phyloP scores from a whole-genome alignment of 2,797 vertebrate species.

The Lindbergichthys nudifrons region DNA sequence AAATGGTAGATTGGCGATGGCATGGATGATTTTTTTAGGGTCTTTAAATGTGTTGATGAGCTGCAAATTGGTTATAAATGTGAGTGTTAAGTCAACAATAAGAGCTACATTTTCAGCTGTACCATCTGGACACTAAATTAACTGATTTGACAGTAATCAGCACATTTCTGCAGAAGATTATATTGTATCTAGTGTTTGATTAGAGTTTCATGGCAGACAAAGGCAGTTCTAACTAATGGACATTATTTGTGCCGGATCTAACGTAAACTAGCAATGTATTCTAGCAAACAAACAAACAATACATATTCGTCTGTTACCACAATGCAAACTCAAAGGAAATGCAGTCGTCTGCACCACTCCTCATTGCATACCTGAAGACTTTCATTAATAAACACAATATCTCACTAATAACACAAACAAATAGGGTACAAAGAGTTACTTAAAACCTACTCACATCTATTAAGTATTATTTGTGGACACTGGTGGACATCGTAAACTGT shows the following conservation, averaged over 20 bases:
- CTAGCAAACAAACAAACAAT: too few species aligned
- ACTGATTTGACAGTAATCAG: neutral
- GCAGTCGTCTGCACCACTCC: neutral
- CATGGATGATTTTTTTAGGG: neutral
- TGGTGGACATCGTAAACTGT: too few species aligned
- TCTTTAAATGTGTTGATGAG: too few species aligned
- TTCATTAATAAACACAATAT: neutral
- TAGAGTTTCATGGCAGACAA: neutral
- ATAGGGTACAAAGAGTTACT: neutral
- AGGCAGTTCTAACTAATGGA: neutral
- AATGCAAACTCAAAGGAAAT: neutral
- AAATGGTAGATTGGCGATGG: neutral
- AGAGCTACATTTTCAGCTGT: neutral
- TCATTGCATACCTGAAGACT: neutral
- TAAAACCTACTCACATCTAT: neutral
- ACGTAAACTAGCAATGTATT: too few species aligned
- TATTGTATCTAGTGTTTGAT: neutral
- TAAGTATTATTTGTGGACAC: too few species aligned
- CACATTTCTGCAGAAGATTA: neutral
- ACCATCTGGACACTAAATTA: neutral
- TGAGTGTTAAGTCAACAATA: too few species aligned
- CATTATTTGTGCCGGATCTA: neutral
- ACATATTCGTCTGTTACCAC: too few species aligned
- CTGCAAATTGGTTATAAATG: neutral
- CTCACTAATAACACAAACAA: neutral